Base-by-base conservation (phyloP, 37 sponge, comb jelly and placozoan genomes). In the Hormiphora californensis region DNA sequence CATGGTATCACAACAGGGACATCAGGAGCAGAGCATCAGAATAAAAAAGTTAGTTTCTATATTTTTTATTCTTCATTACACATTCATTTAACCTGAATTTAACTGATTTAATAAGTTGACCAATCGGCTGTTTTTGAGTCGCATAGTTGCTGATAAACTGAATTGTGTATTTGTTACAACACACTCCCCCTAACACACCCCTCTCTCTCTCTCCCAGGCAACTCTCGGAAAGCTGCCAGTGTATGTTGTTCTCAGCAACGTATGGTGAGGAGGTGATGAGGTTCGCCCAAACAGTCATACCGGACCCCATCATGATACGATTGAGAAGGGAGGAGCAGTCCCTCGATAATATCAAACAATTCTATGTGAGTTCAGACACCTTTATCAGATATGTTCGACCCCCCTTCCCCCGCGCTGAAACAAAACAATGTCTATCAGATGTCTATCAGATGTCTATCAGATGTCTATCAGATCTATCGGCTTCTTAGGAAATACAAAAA, bases 1-100 rank as follows among this genome's bases (percentile, higher is more conserved):
- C 40, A 94, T 96, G 97, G 92, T 96, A 32, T 90, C 88, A 31
- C 88, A 87, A 40, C 97, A 96, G 54, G 97, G 97, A 7, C 93
- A 94, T 65, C 97, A 94, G 55, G 97, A 96, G 54, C 97, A 94
- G 81, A 91, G 93, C 54, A 88, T 94, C 44, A 51, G 94, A 19
- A 90, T 94, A 63, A 92, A 92, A 21, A 92, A 90, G 95, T 93
- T 40, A 65, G 91, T 39, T 25, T 49, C 15, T 17, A 49, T 49
- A 17, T 17, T 17, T 9, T 49, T 49, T 17, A 49, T 49, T 49
- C n/a, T n/a, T n/a, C n/a, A n/a, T n/a, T n/a, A n/a, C n/a, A n/a
- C n/a, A n/a, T n/a, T n/a, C n/a, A n/a, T n/a, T n/a, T n/a, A n/a
- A n/a, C n/a, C 9, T 17, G 53, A 49, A 49, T 9, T 49, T 49